phyloP scores from a whole-genome alignment of 2,888 invertebrate genomes.

The Drosophila infuscata region DNA sequence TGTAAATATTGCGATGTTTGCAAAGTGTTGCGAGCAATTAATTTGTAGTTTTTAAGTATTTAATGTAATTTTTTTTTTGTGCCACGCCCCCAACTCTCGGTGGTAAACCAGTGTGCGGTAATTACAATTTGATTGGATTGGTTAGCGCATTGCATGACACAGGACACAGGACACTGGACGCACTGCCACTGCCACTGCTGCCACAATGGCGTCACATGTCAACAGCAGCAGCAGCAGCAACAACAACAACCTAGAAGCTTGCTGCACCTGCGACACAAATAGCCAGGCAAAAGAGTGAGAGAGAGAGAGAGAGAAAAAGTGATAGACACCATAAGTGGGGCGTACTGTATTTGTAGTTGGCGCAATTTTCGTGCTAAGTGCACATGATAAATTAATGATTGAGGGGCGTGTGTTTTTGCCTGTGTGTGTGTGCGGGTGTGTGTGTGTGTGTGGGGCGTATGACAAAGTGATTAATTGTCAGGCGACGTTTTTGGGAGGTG shows the following conservation, averaged over 20 bases:
- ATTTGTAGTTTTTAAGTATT: slow-evolving; percentile 65
- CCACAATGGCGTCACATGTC: slow-evolving; percentile 54
- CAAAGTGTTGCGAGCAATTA: slow-evolving; percentile 61
- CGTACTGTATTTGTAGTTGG: slow-evolving; percentile 51
- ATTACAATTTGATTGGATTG: slow-evolving; percentile 55
- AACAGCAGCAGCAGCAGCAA: slow-evolving; percentile 22
- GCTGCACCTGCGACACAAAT: slow-evolving; percentile 55
- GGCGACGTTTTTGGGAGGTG: slow-evolving; percentile 10
- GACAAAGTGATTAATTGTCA: slow-evolving; percentile 73
- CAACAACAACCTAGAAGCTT: slow-evolving; percentile 38
- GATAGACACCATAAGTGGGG: background rate
- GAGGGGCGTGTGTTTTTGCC: background rate
- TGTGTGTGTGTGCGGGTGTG: background rate
- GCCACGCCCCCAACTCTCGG: slow-evolving; percentile 13
- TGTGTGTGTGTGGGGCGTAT: slow-evolving; percentile 38
- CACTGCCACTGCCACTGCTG: background rate
- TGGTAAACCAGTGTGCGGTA: slow-evolving; percentile 47
- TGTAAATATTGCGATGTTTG: slow-evolving; percentile 56
- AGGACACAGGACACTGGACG: slow-evolving; percentile 8
- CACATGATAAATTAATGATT: slow-evolving; percentile 77
- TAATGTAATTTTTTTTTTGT: slow-evolving; percentile 27
- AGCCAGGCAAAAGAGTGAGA: background rate
- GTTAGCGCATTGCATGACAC: slow-evolving; percentile 22
- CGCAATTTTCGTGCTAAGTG: slow-evolving; percentile 76
- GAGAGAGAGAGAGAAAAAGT: background rate